Base-by-base conservation (phyloP, 2,113 vertebrate genomes). In the Bos indicus region DNA sequence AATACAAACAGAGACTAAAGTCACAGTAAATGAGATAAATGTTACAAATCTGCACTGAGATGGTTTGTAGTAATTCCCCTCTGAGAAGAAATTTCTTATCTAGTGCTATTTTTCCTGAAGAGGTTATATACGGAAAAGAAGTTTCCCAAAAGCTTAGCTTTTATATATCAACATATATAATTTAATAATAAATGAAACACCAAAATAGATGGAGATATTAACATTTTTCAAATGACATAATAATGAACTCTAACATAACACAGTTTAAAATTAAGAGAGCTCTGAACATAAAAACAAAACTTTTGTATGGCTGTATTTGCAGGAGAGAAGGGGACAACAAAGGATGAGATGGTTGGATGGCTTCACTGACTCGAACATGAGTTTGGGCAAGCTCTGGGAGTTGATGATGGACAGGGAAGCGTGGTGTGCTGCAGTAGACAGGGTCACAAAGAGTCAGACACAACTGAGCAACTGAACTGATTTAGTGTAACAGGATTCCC, bases 1-100 rank as follows among this genome's bases (percentile, higher is more conserved):
- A 94, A 85, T 90, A 94, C 96, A 51, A 88, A 62, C 28, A 95
- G 26, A 91, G 21, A 95, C 67, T 60, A 54, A 95, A 96, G 78
- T 83, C 36, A 89, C 59, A 93, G 28, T 17, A 90, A 97, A 88
- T 57, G 33, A 59, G 17, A 80, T 83, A 93, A 94, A 87, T 78
- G 43, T 71, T 36, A 57, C 52, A 83, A 91, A 57, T 19, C 17
- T 64, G 13, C 12, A 54, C 33, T 88, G 30, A 88, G 8, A 62
- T 89, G 51, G n/a, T 83, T 82, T 91, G 30, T 82, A 95, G 91
- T 40, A 77, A 9, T 78, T 84, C 36, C 54, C 91, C 25, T 57
- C 14, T 6, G 43, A 19, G 94, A 95, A 88, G 19, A 21, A 78
- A 83, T 77, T 64, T 48, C 28, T 87, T 90, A 92, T 56, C 71